Evolutionary conservation across 1,140 invertebrate species (phyloP).

Genomic region (Hyposmocoma kahamanoa): DNA sequence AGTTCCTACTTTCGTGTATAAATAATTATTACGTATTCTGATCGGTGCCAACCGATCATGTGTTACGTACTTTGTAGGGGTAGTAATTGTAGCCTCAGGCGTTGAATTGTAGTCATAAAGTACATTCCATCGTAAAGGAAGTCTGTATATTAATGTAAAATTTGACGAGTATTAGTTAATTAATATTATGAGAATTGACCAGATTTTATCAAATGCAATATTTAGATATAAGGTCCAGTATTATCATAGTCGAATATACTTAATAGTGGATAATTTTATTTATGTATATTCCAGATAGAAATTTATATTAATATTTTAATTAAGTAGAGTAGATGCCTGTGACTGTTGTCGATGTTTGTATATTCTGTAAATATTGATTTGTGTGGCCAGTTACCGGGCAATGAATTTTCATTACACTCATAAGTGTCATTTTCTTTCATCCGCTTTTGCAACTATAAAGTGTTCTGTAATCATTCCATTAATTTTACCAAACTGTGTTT

Average conservation of each 20-base stretch:
- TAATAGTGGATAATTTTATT: conserved; percentile 49
- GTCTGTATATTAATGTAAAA: conserved; percentile 61
- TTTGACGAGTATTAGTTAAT: conserved; percentile 34
- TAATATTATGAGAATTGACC: conserved; percentile 60
- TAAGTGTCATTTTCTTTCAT: too few relatives aligned
- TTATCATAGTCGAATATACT: conserved; percentile 63
- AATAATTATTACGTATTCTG: too few relatives aligned
- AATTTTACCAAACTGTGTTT: too few relatives aligned
- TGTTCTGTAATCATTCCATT: too few relatives aligned
- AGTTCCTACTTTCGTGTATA: conserved; percentile 50
- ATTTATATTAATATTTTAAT: conserved; percentile 30
- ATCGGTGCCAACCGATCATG: too few relatives aligned
- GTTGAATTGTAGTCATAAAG: background rate
- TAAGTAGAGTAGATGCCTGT: conserved; percentile 9
- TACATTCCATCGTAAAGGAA: conserved; percentile 41
- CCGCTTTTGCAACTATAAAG: too few relatives aligned
- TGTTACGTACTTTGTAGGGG: too few relatives aligned
- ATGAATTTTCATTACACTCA: too few relatives aligned
- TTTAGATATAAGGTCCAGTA: conserved; percentile 67
- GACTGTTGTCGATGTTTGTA: conserved; percentile 30
- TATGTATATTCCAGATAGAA: conserved; percentile 57
- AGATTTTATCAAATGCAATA: conserved; percentile 73
- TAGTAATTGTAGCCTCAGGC: too few relatives aligned
- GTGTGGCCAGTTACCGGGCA: conserved; percentile 23
- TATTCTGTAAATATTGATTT: conserved; percentile 50